Evolutionary conservation across 53 echinoderm and acorn worm species (phyloP).

Genomic region (Crossaster papposus): DNA sequence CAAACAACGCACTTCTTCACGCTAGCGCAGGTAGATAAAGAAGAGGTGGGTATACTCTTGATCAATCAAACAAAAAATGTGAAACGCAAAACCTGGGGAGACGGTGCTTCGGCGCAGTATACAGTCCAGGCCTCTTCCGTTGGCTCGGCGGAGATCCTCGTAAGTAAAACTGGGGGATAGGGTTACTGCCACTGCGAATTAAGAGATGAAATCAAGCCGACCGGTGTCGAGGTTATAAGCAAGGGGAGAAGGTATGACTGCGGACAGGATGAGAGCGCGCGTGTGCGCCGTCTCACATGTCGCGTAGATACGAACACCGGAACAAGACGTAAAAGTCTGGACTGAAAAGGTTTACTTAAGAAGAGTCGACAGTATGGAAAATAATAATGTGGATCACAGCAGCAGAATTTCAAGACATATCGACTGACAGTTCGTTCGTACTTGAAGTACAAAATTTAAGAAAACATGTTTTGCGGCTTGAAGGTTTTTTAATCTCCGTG

Average conservation of each 20-base stretch:
- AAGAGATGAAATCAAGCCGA: conserved; percentile 9
- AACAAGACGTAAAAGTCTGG: background rate
- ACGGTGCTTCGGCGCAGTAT: background rate
- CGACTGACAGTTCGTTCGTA: too few species aligned
- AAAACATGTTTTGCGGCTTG: too few species aligned
- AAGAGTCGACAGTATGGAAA: background rate
- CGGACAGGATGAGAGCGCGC: background rate
- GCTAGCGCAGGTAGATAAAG: background rate
- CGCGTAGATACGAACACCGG: background rate
- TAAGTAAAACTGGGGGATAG: background rate
- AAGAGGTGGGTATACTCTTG: background rate
- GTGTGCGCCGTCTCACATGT: conserved; percentile 9
- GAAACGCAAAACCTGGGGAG: background rate
- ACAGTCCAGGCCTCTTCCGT: background rate
- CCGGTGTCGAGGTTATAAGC: background rate
- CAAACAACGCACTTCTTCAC: background rate
- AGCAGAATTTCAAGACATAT: too few species aligned
- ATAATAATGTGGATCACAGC: background rate
- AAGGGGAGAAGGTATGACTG: background rate
- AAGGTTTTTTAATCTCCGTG: too few species aligned
- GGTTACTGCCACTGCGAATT: conserved; percentile 21
- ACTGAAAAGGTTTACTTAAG: background rate
- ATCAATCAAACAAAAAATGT: conserved; percentile 1
- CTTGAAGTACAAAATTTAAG: too few species aligned
- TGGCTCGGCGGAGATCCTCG: background rate